Evolutionary conservation across 2,113 vertebrate species (phyloP).

Genomic region (Trematocara variabile): DNA sequence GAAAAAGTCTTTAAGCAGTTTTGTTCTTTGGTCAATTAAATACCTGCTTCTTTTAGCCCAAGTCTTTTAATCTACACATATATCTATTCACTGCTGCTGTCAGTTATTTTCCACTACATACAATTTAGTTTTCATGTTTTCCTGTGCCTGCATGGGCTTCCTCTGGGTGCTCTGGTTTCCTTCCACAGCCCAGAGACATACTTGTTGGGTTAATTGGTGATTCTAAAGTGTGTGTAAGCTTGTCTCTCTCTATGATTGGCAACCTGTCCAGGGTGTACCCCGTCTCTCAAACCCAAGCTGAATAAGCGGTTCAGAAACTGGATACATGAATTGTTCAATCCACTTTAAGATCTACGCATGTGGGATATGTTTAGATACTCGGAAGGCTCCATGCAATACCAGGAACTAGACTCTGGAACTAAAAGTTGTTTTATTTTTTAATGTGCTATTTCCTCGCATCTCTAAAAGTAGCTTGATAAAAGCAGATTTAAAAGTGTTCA

Average conservation of each 20-base stretch:
- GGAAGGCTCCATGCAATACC: not conserved
- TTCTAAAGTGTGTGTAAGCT: not conserved
- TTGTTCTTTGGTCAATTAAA: not conserved
- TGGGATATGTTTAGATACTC: not conserved
- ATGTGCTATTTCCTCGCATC: not conserved
- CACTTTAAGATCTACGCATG: not conserved
- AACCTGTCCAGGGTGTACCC: not conserved
- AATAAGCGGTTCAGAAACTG: not conserved
- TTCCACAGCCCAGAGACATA: not conserved
- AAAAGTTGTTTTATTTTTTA: not conserved
- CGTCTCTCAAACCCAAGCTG: not conserved
- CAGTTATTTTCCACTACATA: not conserved
- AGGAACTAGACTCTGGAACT: not conserved
- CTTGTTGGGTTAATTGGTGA: not conserved
- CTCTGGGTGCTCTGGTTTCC: not conserved
- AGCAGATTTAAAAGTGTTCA: not conserved
- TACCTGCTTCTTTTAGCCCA: not conserved
- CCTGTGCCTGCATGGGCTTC: not conserved
- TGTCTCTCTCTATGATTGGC: not conserved
- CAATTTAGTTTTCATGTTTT: not conserved
- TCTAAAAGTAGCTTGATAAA: not conserved
- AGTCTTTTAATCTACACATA: not conserved
- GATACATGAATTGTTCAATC: not conserved
- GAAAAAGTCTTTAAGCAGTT: not conserved
- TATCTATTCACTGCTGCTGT: not conserved